Base-by-base conservation (phyloP, 92 coral and sea anemone genomes). In the Desmophyllum pertusum region DNA sequence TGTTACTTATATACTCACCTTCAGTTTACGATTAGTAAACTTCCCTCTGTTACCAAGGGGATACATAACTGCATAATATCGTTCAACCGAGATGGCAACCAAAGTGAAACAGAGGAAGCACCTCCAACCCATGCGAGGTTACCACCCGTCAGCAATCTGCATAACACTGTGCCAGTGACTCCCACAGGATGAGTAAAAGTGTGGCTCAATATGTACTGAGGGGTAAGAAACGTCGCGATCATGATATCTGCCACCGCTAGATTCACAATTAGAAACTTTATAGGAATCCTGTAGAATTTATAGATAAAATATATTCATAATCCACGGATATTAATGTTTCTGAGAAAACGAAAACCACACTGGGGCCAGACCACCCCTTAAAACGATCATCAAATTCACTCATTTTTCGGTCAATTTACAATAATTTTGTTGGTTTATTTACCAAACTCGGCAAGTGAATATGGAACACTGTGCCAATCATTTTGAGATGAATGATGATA, bases 61-160 rank as follows among this genome's bases (percentile, higher is more conserved):
- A 75, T 75, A 55, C 3, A 45, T 52, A 2, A 74, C 21, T 0
- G 45, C 38, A 50, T 74, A 74, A 52, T 74, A 74, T 8, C 78
- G 63, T 33, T 75, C 80, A 23, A 21, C 17, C 21, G 80, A 39
- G 42, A 75, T 75, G 66, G 37, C 30, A 33, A 75, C 61, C 50
- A 75, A 21, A 18, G 80, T 75, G 41, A 52, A 30, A 75, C 66
- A 6, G 80, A 35, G 0, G 66, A 46, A 75, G 39, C 19, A 10
- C 48, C 62, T 52, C 80, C 80, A 33, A 75, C 29, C 80, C 80
- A 75, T 2, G 80, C 42, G 3, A 75, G 8, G 31, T 52, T 75
- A 52, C 80, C 67, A 3, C 67, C 67, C 10, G 67, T 37, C 19
- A 75, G 31, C 1, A 75, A 25, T 23, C 19, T 75, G 66, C 79